Conservation (phyloP, 2,797 vertebrate genomes). For the Malacoctenus gilli region DNA sequence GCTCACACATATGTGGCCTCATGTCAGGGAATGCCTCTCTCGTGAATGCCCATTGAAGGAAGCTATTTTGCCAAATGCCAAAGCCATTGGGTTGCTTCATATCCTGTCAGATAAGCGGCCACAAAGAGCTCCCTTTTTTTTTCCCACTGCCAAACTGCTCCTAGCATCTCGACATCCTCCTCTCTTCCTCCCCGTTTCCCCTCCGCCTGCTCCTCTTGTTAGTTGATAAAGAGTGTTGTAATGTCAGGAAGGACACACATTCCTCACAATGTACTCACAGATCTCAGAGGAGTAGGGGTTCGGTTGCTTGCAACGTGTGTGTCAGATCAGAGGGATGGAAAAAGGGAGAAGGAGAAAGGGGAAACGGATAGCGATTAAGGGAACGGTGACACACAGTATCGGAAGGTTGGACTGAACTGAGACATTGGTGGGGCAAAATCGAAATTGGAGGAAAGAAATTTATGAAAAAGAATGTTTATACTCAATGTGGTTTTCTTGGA, state of each 20-base stretch:
- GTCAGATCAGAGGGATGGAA: slow-evolving; percentile 56
- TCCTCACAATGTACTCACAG: slow-evolving; percentile 76
- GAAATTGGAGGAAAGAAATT: not conserved
- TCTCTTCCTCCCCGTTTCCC: slow-evolving; percentile 60
- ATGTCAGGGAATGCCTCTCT: slow-evolving; percentile 73
- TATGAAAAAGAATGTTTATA: no score
- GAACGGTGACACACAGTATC: slow-evolving; percentile 3
- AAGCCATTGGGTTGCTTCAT: slow-evolving; percentile 81
- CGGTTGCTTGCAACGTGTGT: slow-evolving; percentile 46
- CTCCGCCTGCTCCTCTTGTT: slow-evolving; percentile 72
- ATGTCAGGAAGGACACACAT: slow-evolving; percentile 83
- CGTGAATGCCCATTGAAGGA: slow-evolving; percentile 81
- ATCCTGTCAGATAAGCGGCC: slow-evolving; percentile 85
- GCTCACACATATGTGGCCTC: slow-evolving; percentile 70
- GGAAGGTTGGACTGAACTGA: no score
- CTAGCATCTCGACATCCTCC: slow-evolving; percentile 81
- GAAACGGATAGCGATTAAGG: slow-evolving; percentile 33
- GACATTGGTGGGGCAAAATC: slow-evolving; percentile 11
- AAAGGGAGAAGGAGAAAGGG: slow-evolving; percentile 4
- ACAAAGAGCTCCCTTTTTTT: slow-evolving; percentile 80
- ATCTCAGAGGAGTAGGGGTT: slow-evolving; percentile 66
- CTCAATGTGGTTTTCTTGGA: no score
- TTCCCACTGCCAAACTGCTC: slow-evolving; percentile 66
- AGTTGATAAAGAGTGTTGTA: slow-evolving; percentile 81
- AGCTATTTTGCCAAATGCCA: slow-evolving; percentile 84